Conservation (phyloP, 2,888 invertebrate genomes). For the Pantelozetes paolii region DNA sequence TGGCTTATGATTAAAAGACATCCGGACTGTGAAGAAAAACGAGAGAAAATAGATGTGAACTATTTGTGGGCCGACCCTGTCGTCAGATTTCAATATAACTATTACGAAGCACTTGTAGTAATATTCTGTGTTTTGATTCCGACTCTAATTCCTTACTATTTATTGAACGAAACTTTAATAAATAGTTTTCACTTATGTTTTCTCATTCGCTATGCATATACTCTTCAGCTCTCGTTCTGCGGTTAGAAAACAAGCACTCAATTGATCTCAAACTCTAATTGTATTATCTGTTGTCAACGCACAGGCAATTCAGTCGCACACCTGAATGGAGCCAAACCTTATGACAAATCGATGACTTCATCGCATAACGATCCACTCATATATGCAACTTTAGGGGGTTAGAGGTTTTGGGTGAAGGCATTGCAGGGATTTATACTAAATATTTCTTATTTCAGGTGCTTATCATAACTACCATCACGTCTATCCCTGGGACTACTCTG, state of each 20-base stretch:
- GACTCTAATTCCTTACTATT: background rate
- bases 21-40: conserved; percentile 25
- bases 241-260: background rate
- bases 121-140: background rate
- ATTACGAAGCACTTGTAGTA: background rate
- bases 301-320: conserved; percentile 38
- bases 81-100: conserved; percentile 25
- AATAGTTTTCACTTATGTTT: conserved; percentile 24
- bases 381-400: conserved; percentile 34
- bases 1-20: conserved; percentile 38
- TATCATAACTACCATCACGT: conserved; percentile 38
- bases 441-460: conserved; percentile 7
- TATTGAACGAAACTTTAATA: conserved; percentile 7
- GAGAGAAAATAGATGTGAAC: background rate
- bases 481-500: conserved; percentile 34
- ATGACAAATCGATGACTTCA: conserved; percentile 24
- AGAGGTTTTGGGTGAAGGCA: too few relatives aligned
- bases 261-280: background rate
- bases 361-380: conserved; percentile 14
- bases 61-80: conserved; percentile 23
- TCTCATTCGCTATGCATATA: conserved; percentile 30
- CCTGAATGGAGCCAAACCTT: conserved; percentile 14
- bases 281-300: background rate
- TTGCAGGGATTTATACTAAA: background rate
- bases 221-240: conserved; percentile 34